Evolutionary conservation across 2,113 vertebrate genomes (phyloP), one percentile per base, ranked within the genome.

Genomic region (Oryzias javanicus): DNA sequence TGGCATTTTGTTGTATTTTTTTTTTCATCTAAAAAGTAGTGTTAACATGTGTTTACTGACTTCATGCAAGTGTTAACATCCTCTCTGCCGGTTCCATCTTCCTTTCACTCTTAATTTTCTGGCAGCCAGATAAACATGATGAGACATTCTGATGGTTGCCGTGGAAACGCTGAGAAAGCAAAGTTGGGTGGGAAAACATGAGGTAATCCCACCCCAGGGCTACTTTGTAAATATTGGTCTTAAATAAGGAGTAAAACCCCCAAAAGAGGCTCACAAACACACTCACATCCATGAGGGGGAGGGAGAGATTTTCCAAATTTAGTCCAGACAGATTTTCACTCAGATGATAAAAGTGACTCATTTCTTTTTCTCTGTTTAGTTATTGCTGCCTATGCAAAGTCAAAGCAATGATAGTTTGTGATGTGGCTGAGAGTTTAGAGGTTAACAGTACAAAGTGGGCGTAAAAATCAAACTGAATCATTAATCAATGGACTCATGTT

Each of bases 161-260:
- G 91, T 94, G 92, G 95, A 90, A 91, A 97, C 82, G 63, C 82
- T 90, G 93, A 94, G 91, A 94, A 94, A 95, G 89, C 95, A 93
- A 95, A 97, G 95, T 95, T 97, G 95, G 92, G 94, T 85, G 88
- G 76, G 74, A 89, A 92, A 87, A 93, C 94, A 92, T 92, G 94
- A 97, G 94, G 94, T 96, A 96, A 96, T 96, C 95, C 93, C 89
- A 94, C 88, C 93, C 81, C 79, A 92, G 93, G 94, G 93, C 93
- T 94, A 90, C 93, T 93, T 91, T 90, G 94, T 92, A 96, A 98
- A 96, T 94, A 95, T 94, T 95, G 96, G 94, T 94, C 92, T 92
- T 92, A 91, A 93, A 94, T 93, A 91, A 93, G 90, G 91, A 94
- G 94, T 90, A 92, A 93, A 92, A 93, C 88, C 78, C 22, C 86